phyloP scores from a whole-genome alignment of 2,888 invertebrate species.

The Nymphalis urticae region DNA sequence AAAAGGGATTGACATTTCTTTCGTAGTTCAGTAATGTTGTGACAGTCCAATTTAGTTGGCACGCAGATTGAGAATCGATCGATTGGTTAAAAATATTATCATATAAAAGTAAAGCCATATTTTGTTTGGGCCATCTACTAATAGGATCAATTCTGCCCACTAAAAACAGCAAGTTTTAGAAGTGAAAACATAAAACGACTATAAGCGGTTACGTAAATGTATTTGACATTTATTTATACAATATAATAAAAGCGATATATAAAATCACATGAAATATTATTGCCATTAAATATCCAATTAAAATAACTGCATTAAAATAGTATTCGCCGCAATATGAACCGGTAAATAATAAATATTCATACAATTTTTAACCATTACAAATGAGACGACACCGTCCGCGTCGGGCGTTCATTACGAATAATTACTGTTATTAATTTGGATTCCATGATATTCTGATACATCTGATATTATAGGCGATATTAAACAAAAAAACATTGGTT shows the following conservation, averaged over 20 bases:
- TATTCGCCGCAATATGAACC: constrained; percentile 5
- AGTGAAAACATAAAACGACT: too few relatives aligned
- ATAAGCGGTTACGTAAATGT: too few relatives aligned
- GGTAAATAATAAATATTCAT: constrained; percentile 9
- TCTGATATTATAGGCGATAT: background rate
- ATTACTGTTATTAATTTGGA: constrained; percentile 5
- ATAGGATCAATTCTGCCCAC: too few relatives aligned
- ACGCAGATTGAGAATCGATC: too few relatives aligned
- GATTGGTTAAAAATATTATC: background rate
- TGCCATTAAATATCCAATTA: background rate
- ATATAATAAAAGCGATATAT: background rate
- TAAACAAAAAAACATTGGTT: background rate
- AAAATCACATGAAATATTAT: background rate
- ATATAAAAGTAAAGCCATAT: background rate
- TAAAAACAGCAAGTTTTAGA: too few relatives aligned
- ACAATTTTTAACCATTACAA: constrained; percentile 7
- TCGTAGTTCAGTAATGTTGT: too few relatives aligned
- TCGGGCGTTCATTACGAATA: constrained; percentile 3
- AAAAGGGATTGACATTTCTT: too few relatives aligned
- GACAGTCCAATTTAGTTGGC: too few relatives aligned
- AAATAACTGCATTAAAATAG: constrained; percentile 5
- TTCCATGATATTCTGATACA: background rate
- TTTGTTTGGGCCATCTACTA: too few relatives aligned
- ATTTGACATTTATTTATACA: background rate
- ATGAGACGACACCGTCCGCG: constrained; percentile 5